Evolutionary conservation across 2,888 invertebrate genomes (phyloP).

Genomic region (Caenorhabditis zanzibari): DNA sequence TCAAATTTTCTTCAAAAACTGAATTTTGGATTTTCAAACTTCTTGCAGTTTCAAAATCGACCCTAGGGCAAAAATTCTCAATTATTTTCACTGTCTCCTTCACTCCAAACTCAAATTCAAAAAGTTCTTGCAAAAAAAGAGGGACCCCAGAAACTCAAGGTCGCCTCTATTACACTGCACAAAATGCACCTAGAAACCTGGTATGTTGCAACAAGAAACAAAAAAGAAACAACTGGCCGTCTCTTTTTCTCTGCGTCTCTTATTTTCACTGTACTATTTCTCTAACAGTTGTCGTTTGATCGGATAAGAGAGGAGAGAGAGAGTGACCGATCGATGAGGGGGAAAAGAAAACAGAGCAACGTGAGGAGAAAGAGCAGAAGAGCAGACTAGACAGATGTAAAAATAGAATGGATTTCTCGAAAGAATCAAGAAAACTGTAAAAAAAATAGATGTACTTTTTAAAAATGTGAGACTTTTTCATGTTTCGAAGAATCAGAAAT

Average conservation of each 20-base stretch:
- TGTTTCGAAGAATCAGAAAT: background rate
- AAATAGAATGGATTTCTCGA: background rate
- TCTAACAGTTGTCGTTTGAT: slow-evolving; percentile 36
- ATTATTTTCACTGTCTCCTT: too few relatives aligned
- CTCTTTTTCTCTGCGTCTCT: slow-evolving; percentile 31
- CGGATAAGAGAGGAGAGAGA: slow-evolving; percentile 8
- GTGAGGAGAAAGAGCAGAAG: slow-evolving; percentile 21
- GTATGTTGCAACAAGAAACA: background rate
- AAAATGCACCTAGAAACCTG: slow-evolving; percentile 31
- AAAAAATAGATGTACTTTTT: background rate
- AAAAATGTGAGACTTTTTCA: background rate
- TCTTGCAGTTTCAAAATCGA: too few relatives aligned
- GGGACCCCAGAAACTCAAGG: slow-evolving; percentile 10
- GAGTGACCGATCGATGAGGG: slow-evolving; percentile 19
- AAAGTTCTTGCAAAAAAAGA: background rate
- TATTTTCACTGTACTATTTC: slow-evolving; percentile 8
- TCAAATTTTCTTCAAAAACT: too few relatives aligned
- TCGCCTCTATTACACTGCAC: slow-evolving; percentile 31
- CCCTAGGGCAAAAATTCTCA: too few relatives aligned
- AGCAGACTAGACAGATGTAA: slow-evolving; percentile 35
- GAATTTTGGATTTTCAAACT: too few relatives aligned
- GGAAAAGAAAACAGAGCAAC: slow-evolving; percentile 23
- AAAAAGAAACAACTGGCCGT: slow-evolving; percentile 10
- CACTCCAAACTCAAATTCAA: too few relatives aligned
- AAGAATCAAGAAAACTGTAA: background rate